A percentile compares a stretch with the other conserved stretches of the same genome.
Evolutionary conservation across 2,888 invertebrate genomes (phyloP).

Genomic region (Acheta domesticus): DNA sequence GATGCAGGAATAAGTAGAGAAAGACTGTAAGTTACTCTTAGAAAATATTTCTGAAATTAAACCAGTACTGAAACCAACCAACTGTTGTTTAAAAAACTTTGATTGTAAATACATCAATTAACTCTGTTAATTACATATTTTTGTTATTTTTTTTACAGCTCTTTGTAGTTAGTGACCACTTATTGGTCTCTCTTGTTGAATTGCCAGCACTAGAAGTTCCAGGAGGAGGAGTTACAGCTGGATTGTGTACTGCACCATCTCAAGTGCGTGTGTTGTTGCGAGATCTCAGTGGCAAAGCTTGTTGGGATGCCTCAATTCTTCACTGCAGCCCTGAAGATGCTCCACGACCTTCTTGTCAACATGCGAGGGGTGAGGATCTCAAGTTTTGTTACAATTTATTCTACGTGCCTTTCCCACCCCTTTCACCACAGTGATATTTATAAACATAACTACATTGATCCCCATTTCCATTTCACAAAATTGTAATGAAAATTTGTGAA

Average conservation of each 20-base stretch:
- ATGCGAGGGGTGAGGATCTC: too few relatives aligned
- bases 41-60: too few relatives aligned
- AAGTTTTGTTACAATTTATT: background rate
- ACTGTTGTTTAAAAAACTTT: too few relatives aligned
- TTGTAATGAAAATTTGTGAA: too few relatives aligned
- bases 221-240: constrained; percentile 71
- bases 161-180: constrained; percentile 76
- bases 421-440: background rate
- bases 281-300: constrained; percentile 89
- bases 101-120: too few relatives aligned
- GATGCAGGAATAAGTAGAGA: too few relatives aligned
- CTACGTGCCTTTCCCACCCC: constrained; percentile 22
- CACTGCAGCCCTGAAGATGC: constrained; percentile 65
- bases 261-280: constrained; percentile 83
- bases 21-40: too few relatives aligned
- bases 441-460: background rate
- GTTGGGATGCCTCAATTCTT: constrained; percentile 92
- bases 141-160: constrained; percentile 56
- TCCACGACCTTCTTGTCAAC: background rate
- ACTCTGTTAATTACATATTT: too few relatives aligned
- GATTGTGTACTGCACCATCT: constrained; percentile 73
- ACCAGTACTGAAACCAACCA: too few relatives aligned
- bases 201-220: constrained; percentile 79
- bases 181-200: constrained; percentile 85
- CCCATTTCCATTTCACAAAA: too few relatives aligned